Conservation (phyloP, 1,140 invertebrate genomes). For the Drusus annulatus region DNA sequence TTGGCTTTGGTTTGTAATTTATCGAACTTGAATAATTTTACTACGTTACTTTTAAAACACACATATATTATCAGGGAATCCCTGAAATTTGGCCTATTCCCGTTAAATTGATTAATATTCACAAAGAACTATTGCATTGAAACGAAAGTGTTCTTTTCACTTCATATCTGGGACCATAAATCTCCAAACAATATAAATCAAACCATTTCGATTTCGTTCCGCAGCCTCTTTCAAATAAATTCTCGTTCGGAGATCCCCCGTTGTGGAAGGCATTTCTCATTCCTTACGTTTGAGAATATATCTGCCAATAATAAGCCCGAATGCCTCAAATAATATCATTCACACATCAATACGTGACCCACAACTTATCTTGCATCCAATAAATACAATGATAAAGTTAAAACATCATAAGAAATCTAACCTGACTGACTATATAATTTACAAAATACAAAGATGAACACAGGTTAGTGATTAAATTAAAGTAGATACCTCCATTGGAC, state of each 20-base stretch:
- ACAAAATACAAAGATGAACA: no score
- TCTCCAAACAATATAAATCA: conserved; percentile 50
- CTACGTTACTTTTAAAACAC: no score
- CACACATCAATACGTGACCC: conserved; percentile 31
- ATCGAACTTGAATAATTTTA: no score
- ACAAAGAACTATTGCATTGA: background rate
- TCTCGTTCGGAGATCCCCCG: conserved; percentile 40
- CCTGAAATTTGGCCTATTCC: no score
- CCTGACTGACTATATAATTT: no score
- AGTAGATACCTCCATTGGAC: no score
- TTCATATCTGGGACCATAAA: conserved; percentile 46
- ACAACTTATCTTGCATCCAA: conserved; percentile 30
- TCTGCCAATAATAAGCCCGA: conserved; percentile 47
- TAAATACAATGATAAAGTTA: background rate
- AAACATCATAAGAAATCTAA: background rate
- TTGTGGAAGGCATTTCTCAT: conserved; percentile 46
- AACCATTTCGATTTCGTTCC: conserved; percentile 48
- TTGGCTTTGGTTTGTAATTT: no score
- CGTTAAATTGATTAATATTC: no score
- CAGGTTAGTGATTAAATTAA: no score
- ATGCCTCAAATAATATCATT: conserved; percentile 25
- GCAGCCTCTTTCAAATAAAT: conserved; percentile 46
- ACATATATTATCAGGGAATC: no score
- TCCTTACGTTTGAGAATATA: conserved; percentile 43
- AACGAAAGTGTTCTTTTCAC: conserved; percentile 34